A percentile compares a stretch with the other conserved stretches of the same genome.
Evolutionary conservation across 2,113 vertebrate species (phyloP).

Genomic region (Sus scrofa): DNA sequence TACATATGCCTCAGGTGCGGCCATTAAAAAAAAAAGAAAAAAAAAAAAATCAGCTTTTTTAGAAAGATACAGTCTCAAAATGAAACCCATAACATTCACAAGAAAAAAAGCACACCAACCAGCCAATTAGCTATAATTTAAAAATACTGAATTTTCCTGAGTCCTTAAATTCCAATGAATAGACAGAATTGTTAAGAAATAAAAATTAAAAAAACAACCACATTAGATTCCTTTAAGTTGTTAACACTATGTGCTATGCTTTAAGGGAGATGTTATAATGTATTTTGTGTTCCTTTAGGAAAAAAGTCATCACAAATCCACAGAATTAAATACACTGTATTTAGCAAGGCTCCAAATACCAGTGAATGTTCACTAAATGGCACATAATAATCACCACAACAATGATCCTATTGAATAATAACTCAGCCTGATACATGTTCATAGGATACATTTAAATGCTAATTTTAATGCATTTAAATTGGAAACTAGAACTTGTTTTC

Average conservation of each 20-base stretch:
- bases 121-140: not conserved
- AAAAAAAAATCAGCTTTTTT: not conserved
- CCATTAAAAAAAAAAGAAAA: too few species aligned
- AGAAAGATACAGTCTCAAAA: not conserved
- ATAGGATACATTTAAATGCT: not conserved
- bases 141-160: not conserved
- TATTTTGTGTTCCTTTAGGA: not conserved
- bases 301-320: not conserved
- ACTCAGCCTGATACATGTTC: not conserved
- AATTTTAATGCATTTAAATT: slow-evolving; percentile 41
- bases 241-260: not conserved
- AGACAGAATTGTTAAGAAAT: slow-evolving; percentile 17
- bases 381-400: not conserved
- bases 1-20: too few species aligned
- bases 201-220: not conserved
- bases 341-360: not conserved
- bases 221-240: not conserved
- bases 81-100: not conserved
- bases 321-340: not conserved
- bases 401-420: not conserved
- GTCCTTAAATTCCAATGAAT: slow-evolving; percentile 12
- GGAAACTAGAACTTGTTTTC: slow-evolving; percentile 6
- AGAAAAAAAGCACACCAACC: not conserved
- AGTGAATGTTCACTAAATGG: not conserved
- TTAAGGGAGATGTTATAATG: not conserved